These are phyloP conservation scores for Sarcophaga caerulescens DNA, from an alignment of 2,888 invertebrate genomes.

Conservation along the genomic window DNA sequence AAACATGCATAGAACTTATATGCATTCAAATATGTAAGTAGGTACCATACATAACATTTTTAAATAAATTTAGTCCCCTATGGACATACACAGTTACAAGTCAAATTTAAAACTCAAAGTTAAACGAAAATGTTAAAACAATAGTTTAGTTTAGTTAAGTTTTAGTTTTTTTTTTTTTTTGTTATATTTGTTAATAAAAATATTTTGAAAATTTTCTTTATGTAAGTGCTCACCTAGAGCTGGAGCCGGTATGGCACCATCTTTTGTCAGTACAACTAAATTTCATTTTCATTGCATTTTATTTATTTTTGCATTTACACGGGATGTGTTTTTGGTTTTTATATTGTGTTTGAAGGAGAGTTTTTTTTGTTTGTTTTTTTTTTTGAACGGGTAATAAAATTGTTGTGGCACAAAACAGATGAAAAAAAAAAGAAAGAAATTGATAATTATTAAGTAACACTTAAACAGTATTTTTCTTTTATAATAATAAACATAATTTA, in stretches of 20 bases:
- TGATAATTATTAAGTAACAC: slow-evolving; percentile 21
- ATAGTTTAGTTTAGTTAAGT: not conserved
- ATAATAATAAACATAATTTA: not conserved
- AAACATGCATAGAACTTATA: not conserved
- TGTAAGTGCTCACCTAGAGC: slow-evolving; percentile 81
- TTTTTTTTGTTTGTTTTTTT: slow-evolving; percentile 14
- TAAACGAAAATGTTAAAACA: too few relatives aligned
- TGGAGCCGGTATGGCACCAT: slow-evolving; percentile 82
- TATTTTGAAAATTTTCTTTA: not conserved
- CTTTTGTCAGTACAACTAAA: slow-evolving; percentile 81
- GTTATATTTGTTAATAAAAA: slow-evolving; percentile 68
- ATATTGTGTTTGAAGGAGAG: slow-evolving; percentile 6
- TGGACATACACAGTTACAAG: not conserved
- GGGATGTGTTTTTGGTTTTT: slow-evolving; percentile 8
- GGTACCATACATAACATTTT: not conserved
- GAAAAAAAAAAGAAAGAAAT: slow-evolving; percentile 40
- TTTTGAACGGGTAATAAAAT: not conserved
- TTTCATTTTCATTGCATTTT: slow-evolving; percentile 53
- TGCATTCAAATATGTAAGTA: not conserved
- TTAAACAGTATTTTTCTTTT: not conserved
- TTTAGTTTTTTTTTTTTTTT: slow-evolving; percentile 69
- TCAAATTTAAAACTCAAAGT: not conserved
- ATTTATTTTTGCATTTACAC: not conserved
- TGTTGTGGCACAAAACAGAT: slow-evolving; percentile 13
- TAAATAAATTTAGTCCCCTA: too few relatives aligned